Base-by-base conservation (phyloP, 2,888 invertebrate genomes). In the Corbicula japonica region DNA sequence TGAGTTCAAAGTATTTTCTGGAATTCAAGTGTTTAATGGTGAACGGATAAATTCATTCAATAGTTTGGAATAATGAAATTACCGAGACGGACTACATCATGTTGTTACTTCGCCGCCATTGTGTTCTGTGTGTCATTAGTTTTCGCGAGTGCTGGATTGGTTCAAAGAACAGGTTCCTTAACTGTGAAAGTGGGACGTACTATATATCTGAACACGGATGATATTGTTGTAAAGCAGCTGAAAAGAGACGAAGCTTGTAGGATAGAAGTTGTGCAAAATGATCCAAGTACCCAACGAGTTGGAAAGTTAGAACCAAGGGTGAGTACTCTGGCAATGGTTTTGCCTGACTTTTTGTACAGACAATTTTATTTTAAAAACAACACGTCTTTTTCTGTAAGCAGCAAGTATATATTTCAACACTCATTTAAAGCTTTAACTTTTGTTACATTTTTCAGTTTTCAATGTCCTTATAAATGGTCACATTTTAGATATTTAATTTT, bases 241-340 rank as follows among this genome's bases (percentile, higher is more conserved):
- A 68, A 86, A 54, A 86, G 86, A n/a, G 90, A 89, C 72, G 88
- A 90, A 56, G 87, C 87, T 28, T 93, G 93, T 70, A 86, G 92
- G 66, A 90, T 93, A 48, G 90, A 92, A 85, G 92, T 93, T 15
- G 90, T 92, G 6, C 83, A 86, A 38, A 90, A 89, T 70, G 93
- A 93, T 74, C 93, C 93, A 10, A 91, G 92, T 72, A 91, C 91
- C 2, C 92, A 92, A 72, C 85, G 91, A 66, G 93, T 92, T 18
- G 93, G 93, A n/a, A 77, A 86, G 26, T 60, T 93, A 15, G 89
- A 91, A 62, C 93, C 93, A 21, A 86, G 90, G 91, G 93, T 93
- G 79, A 86, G 90, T 84, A 54, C 21, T 8, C 18, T n/a, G n/a
- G n/a, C n/a, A n/a, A n/a, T n/a, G n/a, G n/a, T n/a, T n/a, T n/a